Conservation (phyloP, 2,797 vertebrate genomes). For the Sebastes jordani region DNA sequence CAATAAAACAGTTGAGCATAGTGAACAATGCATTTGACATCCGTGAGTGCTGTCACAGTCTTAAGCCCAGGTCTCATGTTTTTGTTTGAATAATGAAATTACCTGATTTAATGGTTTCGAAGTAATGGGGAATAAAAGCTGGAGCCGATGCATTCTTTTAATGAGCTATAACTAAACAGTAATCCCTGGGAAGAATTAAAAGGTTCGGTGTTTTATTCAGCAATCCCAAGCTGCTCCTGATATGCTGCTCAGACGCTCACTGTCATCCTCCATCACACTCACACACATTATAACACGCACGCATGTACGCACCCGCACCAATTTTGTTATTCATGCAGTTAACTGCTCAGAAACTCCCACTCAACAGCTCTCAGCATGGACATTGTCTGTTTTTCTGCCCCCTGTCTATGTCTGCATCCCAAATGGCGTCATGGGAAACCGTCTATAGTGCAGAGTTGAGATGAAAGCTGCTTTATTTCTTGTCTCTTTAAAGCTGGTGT, state of each 20-base stretch:
- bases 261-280: slow-evolving; percentile 25
- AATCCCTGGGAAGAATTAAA: slow-evolving; percentile 74
- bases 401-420: not conserved
- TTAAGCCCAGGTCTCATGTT: slow-evolving; percentile 39
- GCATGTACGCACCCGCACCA: not conserved
- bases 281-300: not conserved
- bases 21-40: slow-evolving; percentile 17
- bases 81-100: slow-evolving; percentile 57
- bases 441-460: not conserved
- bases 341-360: slow-evolving; percentile 3
- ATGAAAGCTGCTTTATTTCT: not conserved
- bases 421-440: not conserved
- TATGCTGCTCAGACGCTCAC: slow-evolving; percentile 41
- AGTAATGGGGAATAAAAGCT: slow-evolving; percentile 36
- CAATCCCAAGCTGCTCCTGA: slow-evolving; percentile 55
- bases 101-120: slow-evolving; percentile 54
- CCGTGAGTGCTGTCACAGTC: slow-evolving; percentile 18
- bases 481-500: not conserved
- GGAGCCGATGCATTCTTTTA: slow-evolving; percentile 56
- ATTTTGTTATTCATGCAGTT: not conserved
- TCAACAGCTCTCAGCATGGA: not conserved
- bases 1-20: slow-evolving; percentile 33
- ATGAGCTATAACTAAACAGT: slow-evolving; percentile 67
- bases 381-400: not conserved
- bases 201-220: slow-evolving; percentile 74